phyloP scores from a whole-genome alignment of 2,888 invertebrate species.

The Melieria omissa region DNA sequence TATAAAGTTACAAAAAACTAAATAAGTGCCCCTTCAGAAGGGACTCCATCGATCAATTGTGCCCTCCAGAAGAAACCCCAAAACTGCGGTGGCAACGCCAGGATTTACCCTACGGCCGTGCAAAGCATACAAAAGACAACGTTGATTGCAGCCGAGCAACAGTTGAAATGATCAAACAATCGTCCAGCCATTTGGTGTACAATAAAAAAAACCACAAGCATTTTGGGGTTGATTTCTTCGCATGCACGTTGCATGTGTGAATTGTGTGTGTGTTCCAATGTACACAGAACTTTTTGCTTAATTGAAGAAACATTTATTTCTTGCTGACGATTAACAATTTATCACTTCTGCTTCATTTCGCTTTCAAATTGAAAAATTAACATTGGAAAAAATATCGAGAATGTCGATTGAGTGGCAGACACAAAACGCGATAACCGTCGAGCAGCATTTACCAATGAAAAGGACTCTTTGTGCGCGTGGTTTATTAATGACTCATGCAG shows the following conservation, averaged over 20 bases:
- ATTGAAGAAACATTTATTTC: conserved; percentile 28
- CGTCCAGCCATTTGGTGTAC: background rate
- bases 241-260: background rate
- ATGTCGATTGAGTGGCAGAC: too few species aligned
- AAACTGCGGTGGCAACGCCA: too few species aligned
- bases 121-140: conserved; percentile 17
- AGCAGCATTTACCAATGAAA: too few species aligned
- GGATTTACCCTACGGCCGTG: background rate
- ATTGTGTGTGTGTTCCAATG: background rate
- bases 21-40: too few species aligned
- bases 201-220: background rate
- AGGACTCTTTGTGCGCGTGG: too few species aligned
- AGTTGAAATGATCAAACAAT: background rate
- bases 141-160: conserved; percentile 22
- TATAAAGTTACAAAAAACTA: too few species aligned
- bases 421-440: too few species aligned
- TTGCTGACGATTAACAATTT: conserved; percentile 31
- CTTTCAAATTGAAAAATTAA: background rate
- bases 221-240: background rate
- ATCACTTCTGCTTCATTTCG: conserved; percentile 25
- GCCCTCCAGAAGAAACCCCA: too few species aligned
- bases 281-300: background rate
- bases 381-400: too few species aligned
- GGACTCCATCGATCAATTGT: too few species aligned
- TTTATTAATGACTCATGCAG: too few species aligned